These are phyloP conservation scores for Tetranychus truncatus DNA, from an alignment of 2,888 invertebrate genomes.

Conservation along the genomic window DNA sequence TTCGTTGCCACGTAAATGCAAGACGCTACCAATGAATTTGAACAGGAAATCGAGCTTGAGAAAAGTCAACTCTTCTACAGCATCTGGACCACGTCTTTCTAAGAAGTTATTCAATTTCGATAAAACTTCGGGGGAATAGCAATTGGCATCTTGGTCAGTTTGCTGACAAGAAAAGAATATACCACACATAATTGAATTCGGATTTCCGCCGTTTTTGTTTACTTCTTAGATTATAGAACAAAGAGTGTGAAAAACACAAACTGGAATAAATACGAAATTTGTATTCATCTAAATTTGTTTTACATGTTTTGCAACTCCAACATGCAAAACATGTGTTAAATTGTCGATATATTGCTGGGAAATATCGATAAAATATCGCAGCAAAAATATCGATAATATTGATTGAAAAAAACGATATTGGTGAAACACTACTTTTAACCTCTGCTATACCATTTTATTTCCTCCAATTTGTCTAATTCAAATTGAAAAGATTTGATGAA, in stretches of 20 bases:
- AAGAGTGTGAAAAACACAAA: too few relatives aligned
- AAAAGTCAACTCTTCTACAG: background rate
- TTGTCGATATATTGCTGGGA: too few relatives aligned
- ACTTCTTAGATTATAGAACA: too few relatives aligned
- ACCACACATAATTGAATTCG: conserved; percentile 2
- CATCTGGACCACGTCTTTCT: background rate
- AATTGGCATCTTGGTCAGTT: background rate
- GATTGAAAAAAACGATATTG: too few relatives aligned
- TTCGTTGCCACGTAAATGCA: conserved; percentile 62
- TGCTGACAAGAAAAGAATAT: conserved; percentile 1
- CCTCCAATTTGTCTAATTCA: background rate
- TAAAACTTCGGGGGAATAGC: background rate
- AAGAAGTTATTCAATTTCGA: background rate
- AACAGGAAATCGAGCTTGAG: background rate
- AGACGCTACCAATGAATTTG: conserved; percentile 38
- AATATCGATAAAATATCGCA: too few relatives aligned
- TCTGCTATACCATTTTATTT: background rate
- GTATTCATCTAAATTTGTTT: too few relatives aligned
- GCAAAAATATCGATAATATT: too few relatives aligned
- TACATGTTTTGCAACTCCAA: too few relatives aligned
- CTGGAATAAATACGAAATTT: too few relatives aligned
- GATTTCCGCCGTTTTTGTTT: too few relatives aligned
- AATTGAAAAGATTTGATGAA: background rate
- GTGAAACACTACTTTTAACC: too few relatives aligned
- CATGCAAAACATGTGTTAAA: too few relatives aligned